Evolutionary conservation across 2,888 invertebrate genomes (phyloP).

Genomic region (Lepidocyrtoides sp.): DNA sequence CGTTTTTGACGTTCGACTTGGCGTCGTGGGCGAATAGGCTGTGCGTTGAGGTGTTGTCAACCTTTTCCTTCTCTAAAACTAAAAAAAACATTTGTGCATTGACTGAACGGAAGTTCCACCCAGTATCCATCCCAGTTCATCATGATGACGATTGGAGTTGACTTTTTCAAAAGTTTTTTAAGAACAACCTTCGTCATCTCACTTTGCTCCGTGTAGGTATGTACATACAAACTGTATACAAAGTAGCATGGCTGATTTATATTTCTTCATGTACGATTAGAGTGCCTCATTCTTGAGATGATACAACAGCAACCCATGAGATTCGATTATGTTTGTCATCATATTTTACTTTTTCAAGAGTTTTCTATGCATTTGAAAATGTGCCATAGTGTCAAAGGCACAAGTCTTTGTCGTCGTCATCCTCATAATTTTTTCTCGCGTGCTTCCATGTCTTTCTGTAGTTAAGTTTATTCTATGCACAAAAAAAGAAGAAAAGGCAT

Average conservation of each 20-base stretch:
- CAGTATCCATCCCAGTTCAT: slow-evolving; percentile 38
- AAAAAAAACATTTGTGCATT: slow-evolving; percentile 30
- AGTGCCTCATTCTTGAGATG: neutral
- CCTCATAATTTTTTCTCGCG: slow-evolving; percentile 51
- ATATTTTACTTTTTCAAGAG: neutral
- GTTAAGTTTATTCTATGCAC: slow-evolving; percentile 20
- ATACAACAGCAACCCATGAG: neutral
- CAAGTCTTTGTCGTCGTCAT: slow-evolving; percentile 39
- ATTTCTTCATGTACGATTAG: slow-evolving; percentile 4
- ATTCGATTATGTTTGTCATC: no score
- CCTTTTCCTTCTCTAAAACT: slow-evolving; percentile 27
- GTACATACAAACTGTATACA: neutral
- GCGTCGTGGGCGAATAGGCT: slow-evolving; percentile 67
- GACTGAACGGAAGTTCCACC: slow-evolving; percentile 72
- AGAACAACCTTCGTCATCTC: neutral
- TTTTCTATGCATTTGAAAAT: neutral
- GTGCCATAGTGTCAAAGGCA: slow-evolving; percentile 53
- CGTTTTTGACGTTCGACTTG: slow-evolving; percentile 18
- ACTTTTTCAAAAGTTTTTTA: neutral
- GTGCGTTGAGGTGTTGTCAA: slow-evolving; percentile 76
- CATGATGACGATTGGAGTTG: neutral
- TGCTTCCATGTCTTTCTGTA: slow-evolving; percentile 41
- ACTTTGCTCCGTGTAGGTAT: neutral
- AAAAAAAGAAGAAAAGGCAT: neutral
- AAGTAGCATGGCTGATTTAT: neutral